Evolutionary conservation across 2,888 invertebrate species (phyloP).

Genomic region (Stegophylla sp.): DNA sequence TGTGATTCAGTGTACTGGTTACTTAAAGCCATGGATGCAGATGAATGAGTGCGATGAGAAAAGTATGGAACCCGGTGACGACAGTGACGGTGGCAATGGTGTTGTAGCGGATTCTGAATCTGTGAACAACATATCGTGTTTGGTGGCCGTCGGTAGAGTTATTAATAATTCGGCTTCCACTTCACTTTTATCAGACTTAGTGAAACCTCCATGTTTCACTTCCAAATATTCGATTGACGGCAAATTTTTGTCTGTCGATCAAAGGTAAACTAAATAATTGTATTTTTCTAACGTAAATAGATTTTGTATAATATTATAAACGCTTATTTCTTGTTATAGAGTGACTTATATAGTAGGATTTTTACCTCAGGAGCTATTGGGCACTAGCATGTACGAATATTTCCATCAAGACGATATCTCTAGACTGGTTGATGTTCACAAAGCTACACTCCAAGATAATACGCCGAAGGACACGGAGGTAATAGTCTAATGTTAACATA

Average conservation of each 20-base stretch:
- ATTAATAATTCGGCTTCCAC: constrained; percentile 65
- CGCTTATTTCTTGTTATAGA: constrained; percentile 67
- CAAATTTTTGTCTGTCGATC: constrained; percentile 91
- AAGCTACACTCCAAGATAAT: constrained; percentile 74
- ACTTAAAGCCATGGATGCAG: constrained; percentile 89
- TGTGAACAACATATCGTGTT: constrained; percentile 78
- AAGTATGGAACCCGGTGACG: constrained; percentile 72
- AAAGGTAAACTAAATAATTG: constrained; percentile 75
- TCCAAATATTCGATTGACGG: constrained; percentile 89
- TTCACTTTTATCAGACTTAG: constrained; percentile 65
- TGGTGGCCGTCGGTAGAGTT: constrained; percentile 85
- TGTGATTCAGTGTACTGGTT: constrained; percentile 91
- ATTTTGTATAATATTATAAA: not conserved
- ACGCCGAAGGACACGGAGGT: constrained; percentile 73
- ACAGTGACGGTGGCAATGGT: constrained; percentile 68
- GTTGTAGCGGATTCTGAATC: constrained; percentile 64
- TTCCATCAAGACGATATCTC: constrained; percentile 82
- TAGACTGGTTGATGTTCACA: constrained; percentile 82
- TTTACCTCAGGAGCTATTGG: constrained; percentile 89
- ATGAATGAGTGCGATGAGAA: constrained; percentile 71
- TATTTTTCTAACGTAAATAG: not conserved
- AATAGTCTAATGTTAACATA: not conserved
- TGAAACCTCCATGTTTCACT: constrained; percentile 76
- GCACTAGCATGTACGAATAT: constrained; percentile 92
- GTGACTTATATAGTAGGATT: constrained; percentile 88